Evolutionary conservation across 2,797 vertebrate species (phyloP).

Genomic region (Acanthurus leucopareius): DNA sequence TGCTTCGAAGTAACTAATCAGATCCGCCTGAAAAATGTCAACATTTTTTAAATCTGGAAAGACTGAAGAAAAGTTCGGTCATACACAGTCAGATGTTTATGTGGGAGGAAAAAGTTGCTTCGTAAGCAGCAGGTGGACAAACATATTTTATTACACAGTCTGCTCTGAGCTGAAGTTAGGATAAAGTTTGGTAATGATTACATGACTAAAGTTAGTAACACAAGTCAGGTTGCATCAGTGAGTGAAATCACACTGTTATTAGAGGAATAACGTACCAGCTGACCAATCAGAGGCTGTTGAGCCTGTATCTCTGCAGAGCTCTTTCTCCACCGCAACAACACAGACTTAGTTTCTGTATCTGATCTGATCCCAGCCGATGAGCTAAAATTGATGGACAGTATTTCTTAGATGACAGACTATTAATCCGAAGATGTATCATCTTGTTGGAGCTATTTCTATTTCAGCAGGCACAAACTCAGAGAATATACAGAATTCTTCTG

Average conservation of each 20-base stretch:
- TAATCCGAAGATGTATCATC: too few species aligned
- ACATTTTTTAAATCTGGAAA: neutral
- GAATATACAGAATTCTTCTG: too few species aligned
- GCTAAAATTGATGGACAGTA: too few species aligned
- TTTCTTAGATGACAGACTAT: too few species aligned
- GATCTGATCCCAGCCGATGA: too few species aligned
- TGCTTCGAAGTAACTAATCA: neutral
- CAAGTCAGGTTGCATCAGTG: neutral
- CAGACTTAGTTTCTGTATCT: too few species aligned
- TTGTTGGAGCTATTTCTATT: too few species aligned
- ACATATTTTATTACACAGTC: neutral
- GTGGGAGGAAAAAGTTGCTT: neutral
- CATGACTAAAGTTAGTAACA: neutral
- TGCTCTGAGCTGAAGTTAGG: neutral
- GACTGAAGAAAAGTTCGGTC: neutral
- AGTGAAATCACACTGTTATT: neutral
- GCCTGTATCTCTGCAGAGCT: too few species aligned
- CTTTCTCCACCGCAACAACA: too few species aligned
- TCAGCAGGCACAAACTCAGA: too few species aligned
- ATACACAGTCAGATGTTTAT: neutral
- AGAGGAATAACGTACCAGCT: too few species aligned
- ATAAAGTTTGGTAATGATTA: constrained; percentile 20
- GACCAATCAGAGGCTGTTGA: too few species aligned
- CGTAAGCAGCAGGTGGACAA: neutral
- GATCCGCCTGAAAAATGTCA: neutral